These are phyloP conservation scores for Leptura quadrifasciata DNA, from an alignment of 2,888 invertebrate genomes.

Conservation along the genomic window DNA sequence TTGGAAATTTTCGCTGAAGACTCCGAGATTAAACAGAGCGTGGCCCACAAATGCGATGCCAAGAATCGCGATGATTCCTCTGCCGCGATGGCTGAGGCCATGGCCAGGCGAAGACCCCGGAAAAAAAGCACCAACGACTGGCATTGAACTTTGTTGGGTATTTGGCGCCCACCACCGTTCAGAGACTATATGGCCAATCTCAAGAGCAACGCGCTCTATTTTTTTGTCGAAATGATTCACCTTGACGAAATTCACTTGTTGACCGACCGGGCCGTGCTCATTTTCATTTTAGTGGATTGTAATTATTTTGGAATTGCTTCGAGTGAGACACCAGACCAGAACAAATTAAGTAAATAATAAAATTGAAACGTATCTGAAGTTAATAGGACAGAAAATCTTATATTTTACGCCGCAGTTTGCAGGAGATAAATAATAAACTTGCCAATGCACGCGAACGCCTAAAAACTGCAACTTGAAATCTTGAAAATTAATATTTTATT, in stretches of 20 bases:
- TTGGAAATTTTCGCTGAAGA: slow-evolving; percentile 63
- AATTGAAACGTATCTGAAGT: slow-evolving; percentile 32
- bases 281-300: slow-evolving; percentile 28
- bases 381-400: slow-evolving; percentile 32
- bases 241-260: slow-evolving; percentile 53
- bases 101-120: slow-evolving; percentile 71
- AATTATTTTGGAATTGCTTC: slow-evolving; percentile 23
- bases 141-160: slow-evolving; percentile 66
- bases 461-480: background rate
- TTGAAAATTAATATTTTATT: background rate
- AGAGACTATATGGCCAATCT: slow-evolving; percentile 41
- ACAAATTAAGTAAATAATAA: slow-evolving; percentile 39
- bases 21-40: slow-evolving; percentile 54
- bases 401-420: background rate
- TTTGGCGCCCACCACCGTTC: slow-evolving; percentile 54
- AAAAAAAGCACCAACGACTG: slow-evolving; percentile 66
- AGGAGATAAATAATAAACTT: background rate
- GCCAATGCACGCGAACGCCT: background rate
- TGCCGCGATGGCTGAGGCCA: slow-evolving; percentile 58
- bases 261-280: slow-evolving; percentile 40
- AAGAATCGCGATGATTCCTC: slow-evolving; percentile 50
- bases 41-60: slow-evolving; percentile 56
- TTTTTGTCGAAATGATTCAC: slow-evolving; percentile 45
- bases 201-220: slow-evolving; percentile 40
- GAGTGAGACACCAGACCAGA: slow-evolving; percentile 25